Evolutionary conservation across 2,113 vertebrate species (phyloP).

Genomic region (Hippopotamus amphibius): DNA sequence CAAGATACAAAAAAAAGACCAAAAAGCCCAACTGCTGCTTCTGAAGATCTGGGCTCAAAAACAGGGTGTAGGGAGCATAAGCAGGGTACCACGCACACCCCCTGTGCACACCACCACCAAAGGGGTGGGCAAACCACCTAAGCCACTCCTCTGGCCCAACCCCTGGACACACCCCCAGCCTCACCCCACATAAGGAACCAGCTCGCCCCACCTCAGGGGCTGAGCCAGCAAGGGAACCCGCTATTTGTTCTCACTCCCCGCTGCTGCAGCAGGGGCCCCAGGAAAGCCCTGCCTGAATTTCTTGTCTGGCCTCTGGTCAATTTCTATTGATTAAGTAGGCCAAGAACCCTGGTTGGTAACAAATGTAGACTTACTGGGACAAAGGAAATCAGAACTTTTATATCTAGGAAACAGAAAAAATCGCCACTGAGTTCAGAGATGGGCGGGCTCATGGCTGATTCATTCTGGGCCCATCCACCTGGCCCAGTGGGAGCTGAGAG

Average conservation of each 20-base stretch:
- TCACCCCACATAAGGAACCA: background rate
- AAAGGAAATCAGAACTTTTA: background rate
- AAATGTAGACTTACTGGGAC: background rate
- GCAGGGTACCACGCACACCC: background rate
- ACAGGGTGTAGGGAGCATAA: background rate
- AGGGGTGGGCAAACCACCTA: too few species aligned
- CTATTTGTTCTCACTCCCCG: background rate
- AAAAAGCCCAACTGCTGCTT: background rate
- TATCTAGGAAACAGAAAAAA: background rate
- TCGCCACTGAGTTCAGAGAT: background rate
- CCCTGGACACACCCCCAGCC: background rate
- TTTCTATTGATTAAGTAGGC: background rate
- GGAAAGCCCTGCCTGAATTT: background rate
- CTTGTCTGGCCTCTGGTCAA: background rate
- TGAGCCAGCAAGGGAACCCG: background rate
- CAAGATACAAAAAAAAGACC: background rate
- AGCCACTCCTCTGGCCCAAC: background rate
- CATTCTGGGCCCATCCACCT: background rate
- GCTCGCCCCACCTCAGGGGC: background rate
- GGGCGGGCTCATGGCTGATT: background rate
- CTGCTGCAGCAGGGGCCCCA: background rate
- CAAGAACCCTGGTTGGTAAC: background rate
- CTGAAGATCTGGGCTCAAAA: background rate
- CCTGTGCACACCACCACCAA: background rate
- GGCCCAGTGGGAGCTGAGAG: fast-evolving